Conservation (phyloP, 2,797 vertebrate species). For the Protonibea diacanthus region DNA sequence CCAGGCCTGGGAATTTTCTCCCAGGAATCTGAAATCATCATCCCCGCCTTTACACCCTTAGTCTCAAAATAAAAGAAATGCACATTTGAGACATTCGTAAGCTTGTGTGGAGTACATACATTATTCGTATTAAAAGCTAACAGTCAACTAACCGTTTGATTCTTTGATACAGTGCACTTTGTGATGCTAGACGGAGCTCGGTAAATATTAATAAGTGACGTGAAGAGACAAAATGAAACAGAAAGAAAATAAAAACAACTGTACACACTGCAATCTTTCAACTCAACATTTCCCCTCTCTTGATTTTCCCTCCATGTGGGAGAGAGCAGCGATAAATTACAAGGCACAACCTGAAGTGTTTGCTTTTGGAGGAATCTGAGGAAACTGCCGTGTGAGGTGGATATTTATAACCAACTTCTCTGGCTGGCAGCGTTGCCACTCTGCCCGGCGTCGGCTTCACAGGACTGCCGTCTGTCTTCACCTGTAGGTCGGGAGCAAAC, state of each 20-base stretch:
- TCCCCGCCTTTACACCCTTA: constrained; percentile 66
- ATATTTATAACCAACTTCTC: constrained; percentile 69
- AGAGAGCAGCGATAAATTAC: constrained; percentile 78
- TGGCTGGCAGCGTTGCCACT: constrained; percentile 34
- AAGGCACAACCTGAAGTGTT: constrained; percentile 77
- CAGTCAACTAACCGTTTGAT: constrained; percentile 22
- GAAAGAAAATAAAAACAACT: constrained; percentile 59
- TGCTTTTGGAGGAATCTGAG: constrained; percentile 76
- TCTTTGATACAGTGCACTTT: constrained; percentile 16
- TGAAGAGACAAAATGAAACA: constrained; percentile 19
- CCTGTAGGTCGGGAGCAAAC: constrained; percentile 64
- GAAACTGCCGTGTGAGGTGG: constrained; percentile 68
- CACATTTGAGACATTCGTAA: constrained; percentile 54
- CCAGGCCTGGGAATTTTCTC: constrained; percentile 79
- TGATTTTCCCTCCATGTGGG: constrained; percentile 52
- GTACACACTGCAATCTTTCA: constrained; percentile 59
- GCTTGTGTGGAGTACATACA: constrained; percentile 34
- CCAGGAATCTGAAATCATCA: constrained; percentile 78
- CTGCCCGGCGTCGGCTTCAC: constrained; percentile 48
- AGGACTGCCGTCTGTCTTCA: constrained; percentile 65
- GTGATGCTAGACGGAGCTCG: constrained; percentile 15
- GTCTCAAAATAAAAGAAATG: constrained; percentile 64
- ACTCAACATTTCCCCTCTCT: constrained; percentile 46
- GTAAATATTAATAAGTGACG: constrained; percentile 25
- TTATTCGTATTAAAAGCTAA: constrained; percentile 43